These are phyloP conservation scores for Hyalella azteca DNA, from an alignment of 2,888 invertebrate species.

Conservation along the genomic window DNA sequence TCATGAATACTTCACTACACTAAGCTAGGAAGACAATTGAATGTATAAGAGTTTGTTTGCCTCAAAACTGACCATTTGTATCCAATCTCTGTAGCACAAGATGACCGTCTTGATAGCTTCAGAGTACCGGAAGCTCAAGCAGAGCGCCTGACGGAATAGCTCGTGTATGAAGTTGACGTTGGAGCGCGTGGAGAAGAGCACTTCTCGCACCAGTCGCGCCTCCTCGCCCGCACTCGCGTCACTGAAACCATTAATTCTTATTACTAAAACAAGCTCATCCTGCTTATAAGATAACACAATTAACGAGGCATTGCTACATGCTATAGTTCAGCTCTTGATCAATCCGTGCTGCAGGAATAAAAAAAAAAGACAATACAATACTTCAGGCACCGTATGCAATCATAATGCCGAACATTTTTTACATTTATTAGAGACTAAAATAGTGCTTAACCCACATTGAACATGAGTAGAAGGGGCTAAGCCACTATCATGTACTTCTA, in stretches of 20 bases:
- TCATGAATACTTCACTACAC: no score
- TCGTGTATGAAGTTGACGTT: constrained; percentile 95
- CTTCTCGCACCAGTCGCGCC: constrained; percentile 75
- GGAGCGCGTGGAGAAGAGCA: constrained; percentile 83
- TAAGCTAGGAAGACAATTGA: no score
- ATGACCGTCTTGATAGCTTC: constrained; percentile 87
- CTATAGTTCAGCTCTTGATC: not conserved
- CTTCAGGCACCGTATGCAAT: no score
- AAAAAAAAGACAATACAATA: not conserved
- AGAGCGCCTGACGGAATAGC: constrained; percentile 89
- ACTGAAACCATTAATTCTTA: not conserved
- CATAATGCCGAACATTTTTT: no score
- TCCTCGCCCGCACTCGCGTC: constrained; percentile 56
- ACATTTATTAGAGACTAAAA: no score
- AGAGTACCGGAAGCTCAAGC: constrained; percentile 86
- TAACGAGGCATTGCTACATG: not conserved
- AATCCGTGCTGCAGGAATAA: not conserved
- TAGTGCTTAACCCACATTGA: no score
- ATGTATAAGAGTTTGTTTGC: no score
- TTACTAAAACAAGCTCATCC: not conserved
- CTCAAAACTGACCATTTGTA: constrained; percentile 78
- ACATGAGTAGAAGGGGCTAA: no score
- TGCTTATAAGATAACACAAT: no score
- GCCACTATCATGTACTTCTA: no score
- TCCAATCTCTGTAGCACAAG: constrained; percentile 93